These are phyloP conservation scores for Himalopsyche phryganea DNA, from an alignment of 1,140 invertebrate genomes.

Conservation along the genomic window DNA sequence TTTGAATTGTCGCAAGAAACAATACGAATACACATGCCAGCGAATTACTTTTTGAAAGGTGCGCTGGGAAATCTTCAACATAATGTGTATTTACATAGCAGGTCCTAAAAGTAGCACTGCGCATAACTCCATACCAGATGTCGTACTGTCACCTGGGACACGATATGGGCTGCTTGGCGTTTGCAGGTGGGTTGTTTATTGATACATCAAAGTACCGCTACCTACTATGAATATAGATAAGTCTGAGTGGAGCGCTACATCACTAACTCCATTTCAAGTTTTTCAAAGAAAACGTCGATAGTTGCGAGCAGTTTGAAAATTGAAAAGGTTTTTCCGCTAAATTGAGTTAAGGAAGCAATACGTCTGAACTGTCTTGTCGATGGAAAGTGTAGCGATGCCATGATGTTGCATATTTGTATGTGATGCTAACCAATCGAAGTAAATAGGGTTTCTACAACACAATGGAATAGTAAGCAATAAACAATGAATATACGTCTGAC, in stretches of 20 bases:
- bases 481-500: too few species aligned
- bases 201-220: slow-evolving; percentile 1
- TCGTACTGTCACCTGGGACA: too few species aligned
- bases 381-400: neutral
- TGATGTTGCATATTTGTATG: too few species aligned
- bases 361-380: slow-evolving; percentile 1
- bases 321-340: slow-evolving; percentile 5
- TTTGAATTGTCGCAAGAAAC: too few species aligned
- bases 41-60: neutral
- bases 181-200: neutral
- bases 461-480: too few species aligned
- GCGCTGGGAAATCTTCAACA: too few species aligned
- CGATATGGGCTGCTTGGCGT: neutral
- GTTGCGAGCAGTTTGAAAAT: slow-evolving; percentile 6
- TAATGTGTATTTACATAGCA: too few species aligned
- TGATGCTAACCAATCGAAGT: too few species aligned
- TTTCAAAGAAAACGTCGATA: neutral
- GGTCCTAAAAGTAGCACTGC: neutral
- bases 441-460: too few species aligned
- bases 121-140: neutral
- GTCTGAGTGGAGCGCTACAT: neutral
- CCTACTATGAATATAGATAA: neutral
- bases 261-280: neutral
- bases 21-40: neutral
- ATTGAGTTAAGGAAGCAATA: slow-evolving; percentile 6